Conservation (phyloP, 1,140 invertebrate genomes). For the Choristoneura fumiferana region DNA sequence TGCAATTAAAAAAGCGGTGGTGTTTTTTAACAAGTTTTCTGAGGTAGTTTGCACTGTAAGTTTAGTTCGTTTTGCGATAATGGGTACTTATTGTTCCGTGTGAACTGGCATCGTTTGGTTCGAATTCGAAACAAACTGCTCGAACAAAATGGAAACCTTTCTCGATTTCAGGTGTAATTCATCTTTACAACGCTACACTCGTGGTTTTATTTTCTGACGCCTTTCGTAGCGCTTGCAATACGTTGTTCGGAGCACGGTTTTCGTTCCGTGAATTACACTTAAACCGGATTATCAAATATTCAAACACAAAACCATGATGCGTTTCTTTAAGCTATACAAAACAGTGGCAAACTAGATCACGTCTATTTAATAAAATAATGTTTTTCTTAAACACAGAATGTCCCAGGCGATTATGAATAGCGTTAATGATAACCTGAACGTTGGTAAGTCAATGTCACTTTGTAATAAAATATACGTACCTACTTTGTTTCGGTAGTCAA, state of each 20-base stretch:
- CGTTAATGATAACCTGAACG: slow-evolving; percentile 10
- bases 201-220: slow-evolving; percentile 32
- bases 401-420: not conserved
- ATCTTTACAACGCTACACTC: slow-evolving; percentile 32
- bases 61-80: not conserved
- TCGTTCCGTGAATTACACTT: too few species aligned
- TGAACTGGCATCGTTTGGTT: not conserved
- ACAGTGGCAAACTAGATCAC: too few species aligned
- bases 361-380: not conserved
- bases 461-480: slow-evolving; percentile 11
- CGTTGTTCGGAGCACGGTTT: too few species aligned
- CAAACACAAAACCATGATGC: too few species aligned
- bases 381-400: slow-evolving; percentile 3
- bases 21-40: not conserved
- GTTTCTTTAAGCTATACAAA: too few species aligned
- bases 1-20: too few species aligned
- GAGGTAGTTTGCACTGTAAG: not conserved
- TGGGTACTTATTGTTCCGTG: not conserved
- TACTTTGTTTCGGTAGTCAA: not conserved
- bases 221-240: too few species aligned
- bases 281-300: too few species aligned
- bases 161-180: slow-evolving; percentile 34
- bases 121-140: not conserved
- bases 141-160: slow-evolving; percentile 24
- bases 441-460: slow-evolving; percentile 13